Evolutionary conservation across 2,113 vertebrate species (phyloP).

Genomic region (Baryphthengus martii): DNA sequence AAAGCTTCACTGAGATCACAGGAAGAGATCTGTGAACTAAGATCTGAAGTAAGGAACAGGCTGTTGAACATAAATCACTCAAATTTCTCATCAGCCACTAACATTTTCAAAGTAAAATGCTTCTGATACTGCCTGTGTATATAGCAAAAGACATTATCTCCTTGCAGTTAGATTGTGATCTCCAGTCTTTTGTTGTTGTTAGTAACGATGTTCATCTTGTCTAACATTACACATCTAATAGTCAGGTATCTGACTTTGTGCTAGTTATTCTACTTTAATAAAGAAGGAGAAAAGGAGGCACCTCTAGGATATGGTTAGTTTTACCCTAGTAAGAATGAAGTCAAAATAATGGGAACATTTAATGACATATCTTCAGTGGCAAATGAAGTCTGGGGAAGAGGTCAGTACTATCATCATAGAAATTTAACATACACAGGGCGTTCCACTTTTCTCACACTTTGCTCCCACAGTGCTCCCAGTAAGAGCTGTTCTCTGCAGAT

Average conservation of each 20-base stretch:
- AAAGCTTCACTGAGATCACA: neutral
- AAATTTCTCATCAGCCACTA: neutral
- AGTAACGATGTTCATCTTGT: neutral
- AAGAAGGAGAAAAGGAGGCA: neutral
- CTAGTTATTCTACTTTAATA: neutral
- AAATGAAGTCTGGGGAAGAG: neutral
- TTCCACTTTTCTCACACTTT: neutral
- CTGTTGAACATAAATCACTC: neutral
- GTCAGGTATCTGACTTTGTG: neutral
- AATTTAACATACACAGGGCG: neutral
- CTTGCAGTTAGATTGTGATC: neutral
- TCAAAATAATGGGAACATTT: neutral
- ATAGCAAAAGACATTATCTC: neutral
- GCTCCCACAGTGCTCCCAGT: neutral
- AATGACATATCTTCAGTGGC: neutral
- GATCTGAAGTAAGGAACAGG: neutral
- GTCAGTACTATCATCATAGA: accelerated
- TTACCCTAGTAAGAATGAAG: neutral
- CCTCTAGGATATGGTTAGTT: neutral
- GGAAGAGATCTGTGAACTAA: neutral
- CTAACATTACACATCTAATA: neutral
- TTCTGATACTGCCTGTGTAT: neutral
- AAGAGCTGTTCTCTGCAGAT: neutral
- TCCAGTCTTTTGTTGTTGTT: neutral
- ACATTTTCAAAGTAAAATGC: neutral